Conservation (phyloP, 2,888 invertebrate species). For the Drymonia ruficornis region DNA sequence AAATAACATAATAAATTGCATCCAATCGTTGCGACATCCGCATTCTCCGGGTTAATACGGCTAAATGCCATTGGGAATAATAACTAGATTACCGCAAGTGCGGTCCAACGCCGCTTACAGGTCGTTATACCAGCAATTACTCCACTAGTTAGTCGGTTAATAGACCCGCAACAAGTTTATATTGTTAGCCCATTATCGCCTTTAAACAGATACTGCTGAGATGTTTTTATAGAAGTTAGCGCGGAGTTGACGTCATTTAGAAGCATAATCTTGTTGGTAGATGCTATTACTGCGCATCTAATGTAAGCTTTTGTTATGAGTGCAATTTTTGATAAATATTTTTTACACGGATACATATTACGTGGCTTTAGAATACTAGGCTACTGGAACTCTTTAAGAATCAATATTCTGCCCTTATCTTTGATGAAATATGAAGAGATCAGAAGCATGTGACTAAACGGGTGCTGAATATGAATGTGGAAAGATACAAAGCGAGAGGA, state of each 20-base stretch:
- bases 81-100: conserved; percentile 23
- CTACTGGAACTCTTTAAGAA: no score
- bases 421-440: no score
- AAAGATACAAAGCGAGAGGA: no score
- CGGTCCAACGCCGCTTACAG: conserved; percentile 15
- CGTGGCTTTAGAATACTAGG: no score
- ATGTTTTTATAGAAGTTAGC: conserved; percentile 10
- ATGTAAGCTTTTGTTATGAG: background rate
- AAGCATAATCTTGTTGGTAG: no score
- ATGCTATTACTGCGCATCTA: no score
- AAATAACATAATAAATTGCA: background rate
- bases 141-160: conserved; percentile 27
- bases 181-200: conserved; percentile 33
- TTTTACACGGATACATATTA: no score
- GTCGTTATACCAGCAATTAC: conserved; percentile 33
- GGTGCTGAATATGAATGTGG: no score
- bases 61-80: conserved; percentile 9
- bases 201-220: conserved; percentile 13
- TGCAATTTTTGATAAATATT: no score
- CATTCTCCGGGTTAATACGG: background rate
- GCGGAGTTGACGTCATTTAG: background rate
- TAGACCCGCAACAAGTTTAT: conserved; percentile 35
- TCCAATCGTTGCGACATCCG: background rate
- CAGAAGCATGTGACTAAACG: no score
- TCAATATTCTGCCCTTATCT: no score